These are phyloP conservation scores for Amiota mariae DNA, from an alignment of 2,888 invertebrate genomes.

Conservation along the genomic window DNA sequence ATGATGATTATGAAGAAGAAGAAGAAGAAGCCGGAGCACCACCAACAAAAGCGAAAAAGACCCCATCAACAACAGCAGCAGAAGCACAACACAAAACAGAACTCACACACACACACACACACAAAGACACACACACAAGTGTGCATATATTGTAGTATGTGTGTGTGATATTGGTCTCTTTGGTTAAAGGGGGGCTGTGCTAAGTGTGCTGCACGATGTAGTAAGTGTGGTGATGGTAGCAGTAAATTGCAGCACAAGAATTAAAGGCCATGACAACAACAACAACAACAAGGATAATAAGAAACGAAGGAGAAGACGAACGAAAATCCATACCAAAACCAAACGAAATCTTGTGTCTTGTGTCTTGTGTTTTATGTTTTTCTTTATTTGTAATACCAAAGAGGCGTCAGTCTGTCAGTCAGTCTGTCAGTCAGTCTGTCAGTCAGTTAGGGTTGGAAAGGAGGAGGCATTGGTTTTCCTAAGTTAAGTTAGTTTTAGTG, in stretches of 20 bases:
- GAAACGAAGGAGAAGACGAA: neutral
- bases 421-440: too few relatives aligned
- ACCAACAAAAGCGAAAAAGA: conserved; percentile 43
- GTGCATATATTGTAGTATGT: neutral
- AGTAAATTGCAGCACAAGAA: conserved; percentile 25
- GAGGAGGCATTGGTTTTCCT: too few relatives aligned
- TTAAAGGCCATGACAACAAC: conserved; percentile 33
- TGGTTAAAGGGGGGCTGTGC: too few relatives aligned
- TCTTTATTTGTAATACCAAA: too few relatives aligned
- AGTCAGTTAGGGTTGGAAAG: too few relatives aligned
- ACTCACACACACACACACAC: neutral
- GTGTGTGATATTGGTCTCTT: too few relatives aligned
- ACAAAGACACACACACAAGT: conserved; percentile 8
- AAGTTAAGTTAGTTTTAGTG: too few relatives aligned
- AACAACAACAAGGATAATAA: conserved; percentile 6
- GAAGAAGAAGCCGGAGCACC: conserved; percentile 41
- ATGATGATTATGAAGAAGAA: conserved; percentile 38
- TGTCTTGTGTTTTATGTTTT: too few relatives aligned
- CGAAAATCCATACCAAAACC: conserved; percentile 9
- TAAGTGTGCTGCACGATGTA: neutral
- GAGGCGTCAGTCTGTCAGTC: too few relatives aligned
- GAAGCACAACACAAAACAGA: conserved; percentile 27
- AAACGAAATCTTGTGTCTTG: neutral
- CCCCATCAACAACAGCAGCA: conserved; percentile 4
- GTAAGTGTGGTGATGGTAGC: neutral